Conservation (phyloP, 2,888 invertebrate species). For the Drosophila barbarae region DNA sequence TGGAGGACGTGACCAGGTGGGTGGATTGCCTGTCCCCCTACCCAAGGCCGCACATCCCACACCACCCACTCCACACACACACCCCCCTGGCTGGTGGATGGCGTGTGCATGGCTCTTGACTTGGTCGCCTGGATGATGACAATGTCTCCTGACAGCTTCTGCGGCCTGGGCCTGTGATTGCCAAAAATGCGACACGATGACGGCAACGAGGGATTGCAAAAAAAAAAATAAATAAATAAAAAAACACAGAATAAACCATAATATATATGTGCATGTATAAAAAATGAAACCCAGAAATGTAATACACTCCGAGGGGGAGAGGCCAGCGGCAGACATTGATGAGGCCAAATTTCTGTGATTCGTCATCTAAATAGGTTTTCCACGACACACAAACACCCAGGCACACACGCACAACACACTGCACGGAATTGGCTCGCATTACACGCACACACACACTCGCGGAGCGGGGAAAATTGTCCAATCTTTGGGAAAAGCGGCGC, state of each 20-base stretch:
- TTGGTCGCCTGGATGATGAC: conserved; percentile 66
- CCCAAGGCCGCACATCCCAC: conserved; percentile 7
- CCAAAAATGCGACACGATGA: conserved; percentile 74
- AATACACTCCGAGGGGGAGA: conserved; percentile 56
- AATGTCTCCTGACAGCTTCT: conserved; percentile 72
- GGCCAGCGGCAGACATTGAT: conserved; percentile 66
- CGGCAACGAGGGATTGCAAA: conserved; percentile 69
- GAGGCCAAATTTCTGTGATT: conserved; percentile 74
- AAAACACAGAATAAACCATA: conserved; percentile 2
- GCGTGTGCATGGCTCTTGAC: conserved; percentile 21
- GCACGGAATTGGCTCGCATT: conserved; percentile 61
- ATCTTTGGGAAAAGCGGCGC: conserved; percentile 35
- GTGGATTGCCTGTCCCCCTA: conserved; percentile 14
- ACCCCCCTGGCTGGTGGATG: not conserved
- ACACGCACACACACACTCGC: conserved; percentile 45
- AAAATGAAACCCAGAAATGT: conserved; percentile 59
- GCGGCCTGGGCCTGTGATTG: conserved; percentile 64
- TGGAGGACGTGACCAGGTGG: conserved; percentile 60
- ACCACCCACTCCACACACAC: not conserved
- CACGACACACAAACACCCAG: conserved; percentile 19
- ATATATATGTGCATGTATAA: conserved; percentile 34
- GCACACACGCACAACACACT: conserved; percentile 26
- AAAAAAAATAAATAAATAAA: conserved; percentile 33
- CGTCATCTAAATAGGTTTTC: conserved; percentile 73
- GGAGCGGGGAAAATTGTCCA: conserved; percentile 14